phyloP scores from a whole-genome alignment of 2,888 invertebrate species.

The Lasioglossum zephyrum region DNA sequence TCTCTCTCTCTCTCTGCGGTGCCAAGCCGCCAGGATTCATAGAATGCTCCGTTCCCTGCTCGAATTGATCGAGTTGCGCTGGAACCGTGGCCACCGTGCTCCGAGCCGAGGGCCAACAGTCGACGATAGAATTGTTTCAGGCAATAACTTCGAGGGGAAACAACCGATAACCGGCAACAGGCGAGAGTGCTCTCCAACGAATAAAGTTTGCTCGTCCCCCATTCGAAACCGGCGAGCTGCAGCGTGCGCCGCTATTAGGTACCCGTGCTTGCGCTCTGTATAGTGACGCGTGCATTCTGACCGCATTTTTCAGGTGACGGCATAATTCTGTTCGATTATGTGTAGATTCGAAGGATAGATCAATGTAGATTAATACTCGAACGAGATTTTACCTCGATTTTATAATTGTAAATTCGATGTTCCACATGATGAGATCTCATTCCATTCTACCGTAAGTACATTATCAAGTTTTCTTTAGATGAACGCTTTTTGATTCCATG shows the following conservation, averaged over 20 bases:
- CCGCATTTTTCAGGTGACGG: no score
- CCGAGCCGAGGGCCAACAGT: not conserved
- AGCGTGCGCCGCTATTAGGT: not conserved
- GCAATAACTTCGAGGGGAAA: not conserved
- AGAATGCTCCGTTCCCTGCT: not conserved
- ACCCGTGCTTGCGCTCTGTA: not conserved
- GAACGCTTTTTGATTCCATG: no score
- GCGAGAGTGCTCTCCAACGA: not conserved
- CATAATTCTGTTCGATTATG: not conserved
- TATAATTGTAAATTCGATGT: no score
- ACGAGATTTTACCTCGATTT: no score
- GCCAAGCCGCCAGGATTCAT: not conserved
- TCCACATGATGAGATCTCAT: no score
- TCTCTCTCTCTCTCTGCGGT: not conserved
- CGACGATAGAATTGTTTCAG: not conserved
- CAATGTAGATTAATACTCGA: no score
- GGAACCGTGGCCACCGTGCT: not conserved
- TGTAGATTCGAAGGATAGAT: no score
- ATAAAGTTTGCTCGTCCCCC: not conserved
- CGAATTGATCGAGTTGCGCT: not conserved
- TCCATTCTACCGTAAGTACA: no score
- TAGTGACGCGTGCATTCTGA: no score
- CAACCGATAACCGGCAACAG: constrained; percentile 5
- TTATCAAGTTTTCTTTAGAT: no score
- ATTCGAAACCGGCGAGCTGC: not conserved